phyloP scores from a whole-genome alignment of 2,113 vertebrate species.

The Myotis brandtii region DNA sequence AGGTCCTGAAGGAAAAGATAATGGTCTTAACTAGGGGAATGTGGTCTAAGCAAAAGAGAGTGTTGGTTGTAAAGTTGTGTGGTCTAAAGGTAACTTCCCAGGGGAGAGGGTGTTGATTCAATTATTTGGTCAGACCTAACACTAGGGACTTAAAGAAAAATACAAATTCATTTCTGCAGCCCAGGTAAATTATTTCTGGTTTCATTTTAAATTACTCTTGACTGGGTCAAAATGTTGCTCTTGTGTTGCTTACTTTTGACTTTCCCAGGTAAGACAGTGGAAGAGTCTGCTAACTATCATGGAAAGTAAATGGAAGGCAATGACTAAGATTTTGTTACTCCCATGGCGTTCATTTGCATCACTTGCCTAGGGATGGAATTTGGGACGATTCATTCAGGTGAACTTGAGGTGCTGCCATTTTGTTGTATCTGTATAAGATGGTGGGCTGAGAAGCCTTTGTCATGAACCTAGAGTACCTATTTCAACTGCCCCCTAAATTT shows the following conservation, averaged over 20 bases:
- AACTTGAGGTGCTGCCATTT: constrained; percentile 56
- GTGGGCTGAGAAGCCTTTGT: constrained; percentile 36
- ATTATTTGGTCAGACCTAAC: too few relatives aligned
- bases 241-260: constrained; percentile 42
- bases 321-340: constrained; percentile 4
- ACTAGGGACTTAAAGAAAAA: constrained; percentile 57
- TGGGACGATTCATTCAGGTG: constrained; percentile 41
- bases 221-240: constrained; percentile 47
- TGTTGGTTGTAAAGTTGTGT: too few relatives aligned
- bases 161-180: constrained; percentile 57
- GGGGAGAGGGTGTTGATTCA: too few relatives aligned
- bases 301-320: constrained; percentile 50
- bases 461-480: background rate
- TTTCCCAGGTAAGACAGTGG: constrained; percentile 58
- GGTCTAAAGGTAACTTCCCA: too few relatives aligned
- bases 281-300: constrained; percentile 39
- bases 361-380: background rate
- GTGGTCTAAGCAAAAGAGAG: too few relatives aligned
- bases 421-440: constrained; percentile 18
- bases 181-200: constrained; percentile 62
- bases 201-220: constrained; percentile 57
- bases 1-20: too few relatives aligned
- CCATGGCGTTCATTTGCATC: background rate
- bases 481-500: constrained; percentile 46
- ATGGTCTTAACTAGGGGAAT: too few relatives aligned